Percentiles rank a stretch among this genome's conserved stretches.
Evolutionary conservation across 1,140 invertebrate species (phyloP).

Genomic region (Scaptomyza graminum): DNA sequence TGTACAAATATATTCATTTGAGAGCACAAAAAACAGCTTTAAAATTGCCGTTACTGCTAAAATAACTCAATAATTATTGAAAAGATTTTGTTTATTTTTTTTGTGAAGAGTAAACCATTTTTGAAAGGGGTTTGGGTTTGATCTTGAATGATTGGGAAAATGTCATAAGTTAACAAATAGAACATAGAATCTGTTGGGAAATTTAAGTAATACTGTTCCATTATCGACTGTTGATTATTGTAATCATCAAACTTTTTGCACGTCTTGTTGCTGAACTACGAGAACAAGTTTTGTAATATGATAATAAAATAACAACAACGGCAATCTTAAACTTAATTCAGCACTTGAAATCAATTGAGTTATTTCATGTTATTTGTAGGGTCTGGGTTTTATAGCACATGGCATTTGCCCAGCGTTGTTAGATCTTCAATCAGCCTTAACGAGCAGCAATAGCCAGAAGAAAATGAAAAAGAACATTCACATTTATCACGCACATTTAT

Average conservation of each 20-base stretch:
- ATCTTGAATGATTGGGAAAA: no score
- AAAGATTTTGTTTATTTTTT: not conserved
- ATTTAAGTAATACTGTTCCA: no score
- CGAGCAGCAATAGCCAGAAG: constrained; percentile 39
- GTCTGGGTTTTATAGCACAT: constrained; percentile 32
- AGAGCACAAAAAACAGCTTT: constrained; percentile 25
- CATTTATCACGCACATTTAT: constrained; percentile 80
- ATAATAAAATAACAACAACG: not conserved
- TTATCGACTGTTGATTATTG: no score
- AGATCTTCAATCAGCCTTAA: constrained; percentile 67
- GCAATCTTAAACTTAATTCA: not conserved
- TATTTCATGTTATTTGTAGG: constrained; percentile 14
- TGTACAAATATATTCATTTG: constrained; percentile 72
- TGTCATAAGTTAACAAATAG: not conserved
- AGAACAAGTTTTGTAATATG: not conserved
- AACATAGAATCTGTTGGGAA: not conserved
- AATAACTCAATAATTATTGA: constrained; percentile 6
- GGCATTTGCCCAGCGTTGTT: constrained; percentile 46
- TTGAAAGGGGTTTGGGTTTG: not conserved
- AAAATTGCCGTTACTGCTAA: constrained; percentile 27
- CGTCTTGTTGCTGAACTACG: not conserved
- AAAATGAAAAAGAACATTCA: constrained; percentile 39
- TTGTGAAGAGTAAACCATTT: constrained; percentile 3
- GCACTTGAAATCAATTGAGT: constrained; percentile 20
- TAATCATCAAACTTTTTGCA: not conserved